Conservation (phyloP, 2,888 invertebrate genomes). For the Cancer borealis region DNA sequence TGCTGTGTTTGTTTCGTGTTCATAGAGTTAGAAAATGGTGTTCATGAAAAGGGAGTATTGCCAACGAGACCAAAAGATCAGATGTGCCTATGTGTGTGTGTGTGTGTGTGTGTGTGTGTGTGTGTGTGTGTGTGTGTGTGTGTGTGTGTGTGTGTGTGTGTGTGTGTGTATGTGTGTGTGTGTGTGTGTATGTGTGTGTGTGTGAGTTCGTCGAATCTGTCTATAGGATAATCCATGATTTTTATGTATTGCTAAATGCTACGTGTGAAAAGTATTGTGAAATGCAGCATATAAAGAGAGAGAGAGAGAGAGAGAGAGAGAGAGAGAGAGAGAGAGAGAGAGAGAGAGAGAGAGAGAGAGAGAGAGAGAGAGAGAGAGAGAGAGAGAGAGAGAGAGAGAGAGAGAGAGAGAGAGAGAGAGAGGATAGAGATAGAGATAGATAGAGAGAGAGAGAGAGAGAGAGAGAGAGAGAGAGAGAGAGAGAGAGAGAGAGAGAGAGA, state of each 20-base stretch:
- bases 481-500: slow-evolving; percentile 9
- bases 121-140: slow-evolving; percentile 20
- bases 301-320: slow-evolving; percentile 20
- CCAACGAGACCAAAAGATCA: background rate
- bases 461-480: slow-evolving; percentile 4
- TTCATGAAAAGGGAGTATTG: background rate
- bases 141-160: slow-evolving; percentile 17
- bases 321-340: background rate
- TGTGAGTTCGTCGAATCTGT: background rate
- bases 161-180: slow-evolving; percentile 12
- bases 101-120: background rate
- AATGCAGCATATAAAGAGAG: background rate
- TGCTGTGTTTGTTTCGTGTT: background rate
- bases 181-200: slow-evolving; percentile 1
- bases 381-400: slow-evolving; percentile 38
- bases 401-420: slow-evolving; percentile 28
- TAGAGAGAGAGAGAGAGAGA: background rate
- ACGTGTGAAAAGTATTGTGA: too few species aligned
- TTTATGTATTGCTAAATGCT: background rate
- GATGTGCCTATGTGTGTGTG: too few species aligned
- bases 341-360: slow-evolving; percentile 27
- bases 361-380: slow-evolving; percentile 40
- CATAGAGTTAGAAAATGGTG: background rate
- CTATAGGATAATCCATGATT: background rate
- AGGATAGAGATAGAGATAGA: background rate